Base-by-base conservation (phyloP, 1,140 invertebrate genomes). In the Batillaria attramentaria region DNA sequence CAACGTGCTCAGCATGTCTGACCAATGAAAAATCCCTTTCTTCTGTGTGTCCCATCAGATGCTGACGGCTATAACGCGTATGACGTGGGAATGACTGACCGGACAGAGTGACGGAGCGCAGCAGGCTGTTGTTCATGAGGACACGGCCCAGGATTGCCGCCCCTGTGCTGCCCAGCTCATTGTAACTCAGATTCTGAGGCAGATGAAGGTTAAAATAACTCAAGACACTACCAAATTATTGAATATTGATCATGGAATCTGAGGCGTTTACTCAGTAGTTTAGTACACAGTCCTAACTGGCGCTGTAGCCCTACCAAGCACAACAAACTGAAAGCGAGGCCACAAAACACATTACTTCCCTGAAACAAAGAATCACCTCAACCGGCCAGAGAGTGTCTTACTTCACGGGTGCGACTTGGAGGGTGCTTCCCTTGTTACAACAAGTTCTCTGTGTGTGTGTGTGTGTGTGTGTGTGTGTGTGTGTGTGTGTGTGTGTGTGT, bases 121-220 rank as follows among this genome's bases (percentile, higher is more conserved):
- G 54, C 35, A 65, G 28, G 33, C 28, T 75, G 69, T 81, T 77
- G 16, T 79, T 70, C 62, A 77, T 60, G 37, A 78, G 33, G 31
- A 76, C 46, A 20, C 33, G 39, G 1, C 60, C 72, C 6, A 81
- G n/a, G 28, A 74, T 68, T 42, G 77, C 79, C 18, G 82, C 82
- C 54, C 82, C 82, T 41, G 43, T 62, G 33, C 78, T 83, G 41
- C 79, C 77, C 31, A 83, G 74, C 41, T 74, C 50, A 66, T 83
- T 83, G 73, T 77, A 54, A 8, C 76, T 79, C 20, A 83, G 42
- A 72, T 81, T 79, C 82, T 83, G 31, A 41, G 54, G 65, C n/a
- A 57, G n/a, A n/a, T n/a, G n/a, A n/a, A n/a, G n/a, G n/a, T n/a
- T n/a, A n/a, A n/a, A n/a, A n/a, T n/a, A n/a, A n/a, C n/a, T n/a